A percentile compares a stretch with the other conserved stretches of the same genome.
phyloP scores from a whole-genome alignment of 2,113 vertebrate genomes.

The Rattus norvegicus region GRCr8 NC_086021.1:178924001-178924500 shows the following conservation, averaged over 20 bases:
- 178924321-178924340: not conserved
- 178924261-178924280: not conserved
- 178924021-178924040: not conserved
- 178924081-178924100: not conserved
- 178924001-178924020: not conserved
- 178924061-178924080: not conserved
- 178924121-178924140: not conserved
- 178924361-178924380: not conserved
- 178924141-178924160: not conserved
- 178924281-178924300: not conserved
- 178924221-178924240: not conserved
- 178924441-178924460: not conserved
- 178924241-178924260: not conserved
- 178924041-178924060: no score
- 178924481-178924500: not conserved
- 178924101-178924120: not conserved
- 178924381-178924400: not conserved
- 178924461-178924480: not conserved
- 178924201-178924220: not conserved
- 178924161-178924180: not conserved
- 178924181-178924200: not conserved
- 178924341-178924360: constrained; percentile 2
- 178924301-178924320: not conserved
- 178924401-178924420: not conserved
- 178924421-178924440: not conserved